Evolutionary conservation across 2,797 vertebrate species (phyloP), one percentile per base, ranked within the genome.

Genomic region (Sebastiscus albofasciatus): DNA sequence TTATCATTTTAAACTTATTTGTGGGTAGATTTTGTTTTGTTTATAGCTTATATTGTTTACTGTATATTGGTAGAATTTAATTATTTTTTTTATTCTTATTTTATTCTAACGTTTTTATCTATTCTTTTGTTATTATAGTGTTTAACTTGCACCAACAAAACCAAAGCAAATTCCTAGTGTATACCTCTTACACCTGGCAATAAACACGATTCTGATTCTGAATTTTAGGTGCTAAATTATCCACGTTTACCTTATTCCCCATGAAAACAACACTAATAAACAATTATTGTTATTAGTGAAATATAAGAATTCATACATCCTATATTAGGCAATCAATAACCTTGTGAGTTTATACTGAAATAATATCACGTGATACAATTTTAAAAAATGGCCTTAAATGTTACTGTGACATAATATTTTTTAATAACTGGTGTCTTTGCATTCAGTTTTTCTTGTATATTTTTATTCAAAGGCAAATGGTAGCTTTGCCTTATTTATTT

Each of bases 1-100:
- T 39, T 66, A 46, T 56, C 2, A 29, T 55, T 69, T 75, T 27
- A 14, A 79, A 82, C 62, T 76, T 72, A 22, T 67, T 52, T 49
- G 9, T 18, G 20, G 34, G 27, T 58, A 13, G 9, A 6, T 46
- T 46, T 18, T 67, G 39, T 42, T 42, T 42, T 42, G 13, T 42
- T 42, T 42, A 42, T 42, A 14, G 39, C 13, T 42, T 42, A 42
- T 42, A 42, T 42, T 42, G 39, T 42, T 42, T 42, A 42, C 14
- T 39, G 39, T 39, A 39, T 39, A 39, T 39, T 42, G 39, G 39
- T 42, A 42, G 39, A 14, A 14, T 42, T 14, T 39, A 0, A 39
- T n/a, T n/a, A 39, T 39, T 42, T 39, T 0, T 14, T 42, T 42
- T 42, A 42, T 42, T 42, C 39, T 42, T 42, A 42, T 42, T 42